These are phyloP conservation scores for Helicoverpa assulta DNA, from an alignment of 2,888 invertebrate genomes.

Conservation along the genomic window DNA sequence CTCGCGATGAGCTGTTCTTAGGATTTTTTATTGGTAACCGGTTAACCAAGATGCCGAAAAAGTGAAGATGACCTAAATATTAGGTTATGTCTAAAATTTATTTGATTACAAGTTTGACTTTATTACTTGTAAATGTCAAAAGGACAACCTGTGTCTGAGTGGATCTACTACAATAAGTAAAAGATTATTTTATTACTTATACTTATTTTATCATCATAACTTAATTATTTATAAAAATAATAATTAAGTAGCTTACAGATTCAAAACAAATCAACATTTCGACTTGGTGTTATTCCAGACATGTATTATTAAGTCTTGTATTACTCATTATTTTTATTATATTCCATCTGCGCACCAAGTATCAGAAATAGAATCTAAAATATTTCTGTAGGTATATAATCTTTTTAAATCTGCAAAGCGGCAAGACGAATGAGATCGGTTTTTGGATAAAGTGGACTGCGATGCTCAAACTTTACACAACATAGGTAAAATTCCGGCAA, in stretches of 20 bases:
- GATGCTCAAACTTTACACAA: constrained; percentile 15
- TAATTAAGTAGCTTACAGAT: no score
- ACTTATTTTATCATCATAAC: no score
- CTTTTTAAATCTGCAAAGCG: constrained; percentile 61
- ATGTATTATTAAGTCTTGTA: constrained; percentile 3
- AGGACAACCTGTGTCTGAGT: neutral
- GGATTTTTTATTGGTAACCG: neutral
- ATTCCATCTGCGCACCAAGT: constrained; percentile 54
- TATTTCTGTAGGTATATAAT: constrained; percentile 49
- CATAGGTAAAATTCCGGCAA: no score
- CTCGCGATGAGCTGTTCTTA: neutral
- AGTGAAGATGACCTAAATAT: neutral
- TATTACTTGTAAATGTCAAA: constrained; percentile 15
- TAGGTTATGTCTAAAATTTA: neutral
- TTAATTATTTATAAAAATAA: no score
- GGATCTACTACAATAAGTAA: no score
- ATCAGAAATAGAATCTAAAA: constrained; percentile 61
- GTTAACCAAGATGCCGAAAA: neutral
- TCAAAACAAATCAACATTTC: no score
- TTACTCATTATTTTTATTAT: constrained; percentile 45
- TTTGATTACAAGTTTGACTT: neutral
- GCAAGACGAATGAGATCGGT: constrained; percentile 22
- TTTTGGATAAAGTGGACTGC: constrained; percentile 11
- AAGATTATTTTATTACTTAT: no score
- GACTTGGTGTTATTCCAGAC: no score